phyloP scores from a whole-genome alignment of 2,888 invertebrate species.

The Lathronympha strigana region DNA sequence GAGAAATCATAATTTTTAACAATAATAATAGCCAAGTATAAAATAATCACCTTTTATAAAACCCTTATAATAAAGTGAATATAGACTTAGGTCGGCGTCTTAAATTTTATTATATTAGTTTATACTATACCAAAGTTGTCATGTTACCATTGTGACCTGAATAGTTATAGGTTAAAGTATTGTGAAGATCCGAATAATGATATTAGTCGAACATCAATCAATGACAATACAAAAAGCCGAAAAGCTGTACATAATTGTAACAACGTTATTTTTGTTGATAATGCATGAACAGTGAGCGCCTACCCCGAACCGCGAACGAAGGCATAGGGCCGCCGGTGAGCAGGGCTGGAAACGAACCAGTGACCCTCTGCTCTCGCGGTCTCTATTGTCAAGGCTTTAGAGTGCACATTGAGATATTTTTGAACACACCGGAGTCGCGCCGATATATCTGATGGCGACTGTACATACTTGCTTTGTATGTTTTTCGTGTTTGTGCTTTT shows the following conservation, averaged over 20 bases:
- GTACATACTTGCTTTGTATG: background rate
- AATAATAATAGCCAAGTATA: conserved; percentile 15
- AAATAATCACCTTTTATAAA: conserved; percentile 23
- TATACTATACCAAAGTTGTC: conserved; percentile 36
- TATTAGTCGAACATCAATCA: conserved; percentile 12
- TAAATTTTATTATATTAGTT: conserved; percentile 14
- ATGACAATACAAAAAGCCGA: conserved; percentile 30
- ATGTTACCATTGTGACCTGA: conserved; percentile 52
- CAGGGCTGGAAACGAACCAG: too few relatives aligned
- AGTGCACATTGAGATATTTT: too few relatives aligned
- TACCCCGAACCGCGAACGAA: background rate
- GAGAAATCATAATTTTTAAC: conserved; percentile 8
- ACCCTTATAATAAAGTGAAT: conserved; percentile 13
- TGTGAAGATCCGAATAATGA: conserved; percentile 10
- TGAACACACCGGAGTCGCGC: too few relatives aligned
- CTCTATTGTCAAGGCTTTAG: too few relatives aligned
- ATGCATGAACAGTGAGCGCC: background rate
- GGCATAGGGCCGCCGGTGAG: too few relatives aligned
- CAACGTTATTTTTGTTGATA: background rate
- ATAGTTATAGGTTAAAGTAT: conserved; percentile 47
- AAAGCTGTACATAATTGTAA: conserved; percentile 5
- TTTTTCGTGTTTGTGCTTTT: background rate
- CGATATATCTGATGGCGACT: too few relatives aligned
- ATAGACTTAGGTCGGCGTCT: conserved; percentile 24
- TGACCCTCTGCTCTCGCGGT: too few relatives aligned